Conservation (phyloP, 2,888 invertebrate genomes). For the Tridacna gigas region DNA sequence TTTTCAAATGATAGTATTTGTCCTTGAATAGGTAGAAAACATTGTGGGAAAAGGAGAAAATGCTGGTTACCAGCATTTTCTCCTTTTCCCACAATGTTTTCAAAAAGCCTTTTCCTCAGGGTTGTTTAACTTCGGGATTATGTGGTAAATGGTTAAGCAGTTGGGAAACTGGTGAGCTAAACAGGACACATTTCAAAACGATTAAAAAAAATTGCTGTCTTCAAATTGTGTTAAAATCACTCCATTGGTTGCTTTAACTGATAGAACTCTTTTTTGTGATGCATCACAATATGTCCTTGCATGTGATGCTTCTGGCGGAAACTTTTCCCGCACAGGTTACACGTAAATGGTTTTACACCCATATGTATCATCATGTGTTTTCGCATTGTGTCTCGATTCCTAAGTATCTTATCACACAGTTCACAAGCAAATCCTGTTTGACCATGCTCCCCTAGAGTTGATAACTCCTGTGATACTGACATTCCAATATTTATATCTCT, state of each 20-base stretch:
- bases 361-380: conserved; percentile 35
- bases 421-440: background rate
- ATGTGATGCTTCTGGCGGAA: conserved; percentile 36
- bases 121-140: background rate
- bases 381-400: background rate
- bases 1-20: too few species aligned
- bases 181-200: too few species aligned
- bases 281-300: background rate
- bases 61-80: background rate
- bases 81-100: background rate
- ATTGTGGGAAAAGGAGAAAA: background rate
- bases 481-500: too few species aligned
- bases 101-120: background rate
- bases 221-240: too few species aligned
- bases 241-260: too few species aligned
- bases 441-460: background rate
- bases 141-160: background rate
- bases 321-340: conserved; percentile 5
- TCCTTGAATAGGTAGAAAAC: background rate
- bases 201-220: too few species aligned
- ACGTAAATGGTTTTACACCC: conserved; percentile 28
- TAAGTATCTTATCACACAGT: conserved; percentile 4
- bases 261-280: too few species aligned
- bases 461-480: too few species aligned
- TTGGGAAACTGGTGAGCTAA: too few species aligned